Evolutionary conservation across 2,797 vertebrate species (phyloP).

Genomic region (Pogonophryne albipinna): DNA sequence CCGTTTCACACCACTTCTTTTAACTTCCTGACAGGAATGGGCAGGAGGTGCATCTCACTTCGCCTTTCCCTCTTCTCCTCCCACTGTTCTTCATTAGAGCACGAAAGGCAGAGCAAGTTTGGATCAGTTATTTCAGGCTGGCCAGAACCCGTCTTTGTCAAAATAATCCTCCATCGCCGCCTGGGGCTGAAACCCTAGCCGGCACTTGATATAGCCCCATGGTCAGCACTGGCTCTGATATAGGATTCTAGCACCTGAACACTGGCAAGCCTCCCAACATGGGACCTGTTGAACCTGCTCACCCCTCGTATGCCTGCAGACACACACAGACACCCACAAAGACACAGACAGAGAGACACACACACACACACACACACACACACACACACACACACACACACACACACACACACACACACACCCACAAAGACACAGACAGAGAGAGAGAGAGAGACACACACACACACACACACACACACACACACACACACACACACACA

Average conservation of each 20-base stretch:
- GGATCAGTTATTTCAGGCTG: conserved; percentile 83
- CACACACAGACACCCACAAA: conserved; percentile 44
- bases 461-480: conserved; percentile 36
- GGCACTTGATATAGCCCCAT: conserved; percentile 81
- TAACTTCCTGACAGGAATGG: conserved; percentile 67
- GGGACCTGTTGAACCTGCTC: conserved; percentile 84
- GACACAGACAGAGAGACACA: conserved; percentile 7
- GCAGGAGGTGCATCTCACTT: conserved; percentile 61
- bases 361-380: too few relatives aligned
- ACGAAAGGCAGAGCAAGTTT: conserved; percentile 68
- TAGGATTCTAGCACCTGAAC: conserved; percentile 84
- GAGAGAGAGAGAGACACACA: too few relatives aligned
- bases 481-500: not conserved
- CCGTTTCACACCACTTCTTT: conserved; percentile 68
- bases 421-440: conserved; percentile 18
- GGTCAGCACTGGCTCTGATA: conserved; percentile 81
- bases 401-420: conserved; percentile 7
- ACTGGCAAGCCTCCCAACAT: conserved; percentile 73
- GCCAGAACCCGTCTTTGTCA: conserved; percentile 79
- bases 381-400: too few relatives aligned
- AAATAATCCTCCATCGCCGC: conserved; percentile 78
- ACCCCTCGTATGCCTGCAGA: conserved; percentile 68
- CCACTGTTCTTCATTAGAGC: conserved; percentile 73
- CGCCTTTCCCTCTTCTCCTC: conserved; percentile 44
- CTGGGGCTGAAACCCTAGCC: conserved; percentile 74